Base-by-base conservation (phyloP, 1,140 invertebrate species). In the Drosophila mojavensis region DNA sequence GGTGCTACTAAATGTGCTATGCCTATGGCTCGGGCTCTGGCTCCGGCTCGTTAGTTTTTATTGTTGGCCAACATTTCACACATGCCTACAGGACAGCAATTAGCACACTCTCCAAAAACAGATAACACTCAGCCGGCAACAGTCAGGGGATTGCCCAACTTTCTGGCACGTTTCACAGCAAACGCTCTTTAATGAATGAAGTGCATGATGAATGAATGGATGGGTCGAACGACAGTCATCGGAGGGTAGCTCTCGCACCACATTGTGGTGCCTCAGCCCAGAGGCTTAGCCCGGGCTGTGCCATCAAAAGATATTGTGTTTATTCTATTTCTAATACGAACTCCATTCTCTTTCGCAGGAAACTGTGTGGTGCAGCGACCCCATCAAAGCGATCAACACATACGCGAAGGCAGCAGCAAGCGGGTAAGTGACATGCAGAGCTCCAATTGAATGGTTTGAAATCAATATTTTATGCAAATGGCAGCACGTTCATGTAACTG, bases 291-390 rank as follows among this genome's bases (percentile, higher is more conserved):
- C 6, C 28, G 6, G 28, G 28, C 6, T 53, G 33, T 41, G 36
- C 28, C 33, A 41, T n/a, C 17, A 39, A 24, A 24, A 3, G 2
- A 4, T 45, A 33, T 74, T 62, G 11, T 39, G 36, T 6, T 36
- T 6, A 36, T 3, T 9, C 5, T 50, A 36, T 56, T 45, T 5
- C 5, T 4, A 3, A 3, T 30, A 5, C 28, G 7, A 33, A 33
- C 0, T 6, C 33, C 0, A n/a, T 17, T 51, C 24, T 24, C 81
- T 75, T 80, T 6, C 13, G 93, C 91, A 96, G 95, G 94, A 91
- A 97, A 95, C 86, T 97, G 97, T 92, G 94, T 96, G 47, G 95
- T 97, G 48, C 96, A 96, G 93, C 95, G 96, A 81, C 95, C 95
- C 26, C 95, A 95, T 58, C 94, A 96, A 81, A 94, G 94, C 15